Conservation (phyloP, 2,113 vertebrate genomes). For the Romanogobio albipinnatus region DNA sequence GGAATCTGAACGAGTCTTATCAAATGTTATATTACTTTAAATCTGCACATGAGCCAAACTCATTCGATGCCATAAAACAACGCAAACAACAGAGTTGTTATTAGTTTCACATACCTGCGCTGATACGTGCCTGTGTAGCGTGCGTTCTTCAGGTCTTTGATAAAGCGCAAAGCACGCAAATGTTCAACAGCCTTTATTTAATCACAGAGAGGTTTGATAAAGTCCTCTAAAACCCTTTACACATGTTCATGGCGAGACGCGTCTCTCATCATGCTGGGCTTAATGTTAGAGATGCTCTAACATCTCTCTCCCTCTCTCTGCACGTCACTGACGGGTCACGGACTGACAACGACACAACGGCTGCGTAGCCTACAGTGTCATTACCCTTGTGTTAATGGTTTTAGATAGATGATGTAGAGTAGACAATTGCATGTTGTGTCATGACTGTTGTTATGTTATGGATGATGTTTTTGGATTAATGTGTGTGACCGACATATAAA, state of each 20-base stretch:
- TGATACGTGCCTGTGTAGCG: background rate
- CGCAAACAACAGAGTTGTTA: background rate
- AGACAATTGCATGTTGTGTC: background rate
- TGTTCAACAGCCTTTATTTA: background rate
- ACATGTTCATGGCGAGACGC: slow-evolving; percentile 1
- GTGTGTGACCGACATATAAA: background rate
- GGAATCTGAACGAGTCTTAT: background rate
- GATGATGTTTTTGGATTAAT: background rate
- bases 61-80: background rate
- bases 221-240: background rate
- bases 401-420: background rate
- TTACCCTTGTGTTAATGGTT: background rate
- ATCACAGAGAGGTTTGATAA: background rate
- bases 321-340: background rate
- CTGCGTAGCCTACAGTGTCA: background rate
- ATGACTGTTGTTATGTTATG: background rate
- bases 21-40: background rate
- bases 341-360: background rate
- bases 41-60: background rate
- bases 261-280: background rate
- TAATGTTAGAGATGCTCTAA: background rate
- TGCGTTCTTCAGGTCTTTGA: background rate
- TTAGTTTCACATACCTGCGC: background rate
- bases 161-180: background rate
- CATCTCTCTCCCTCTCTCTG: slow-evolving; percentile 2